These are phyloP conservation scores for Dasysyrphus tricinctus DNA, from an alignment of 2,888 invertebrate genomes.

Conservation along the genomic window DNA sequence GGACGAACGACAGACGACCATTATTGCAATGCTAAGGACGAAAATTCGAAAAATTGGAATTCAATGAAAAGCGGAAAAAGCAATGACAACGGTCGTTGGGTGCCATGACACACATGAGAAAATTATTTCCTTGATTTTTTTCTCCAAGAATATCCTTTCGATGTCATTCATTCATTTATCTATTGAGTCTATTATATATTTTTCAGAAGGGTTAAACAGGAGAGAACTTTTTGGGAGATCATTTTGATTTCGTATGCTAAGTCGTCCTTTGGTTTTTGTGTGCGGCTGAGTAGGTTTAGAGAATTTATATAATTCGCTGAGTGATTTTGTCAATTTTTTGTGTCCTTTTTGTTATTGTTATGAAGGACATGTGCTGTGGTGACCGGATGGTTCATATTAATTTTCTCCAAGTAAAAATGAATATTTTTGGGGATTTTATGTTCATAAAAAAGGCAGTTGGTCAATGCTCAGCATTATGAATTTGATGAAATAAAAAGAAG, in stretches of 20 bases:
- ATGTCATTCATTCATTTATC: constrained; percentile 29
- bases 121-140: constrained; percentile 37
- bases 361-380: constrained; percentile 19
- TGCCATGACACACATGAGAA: constrained; percentile 35
- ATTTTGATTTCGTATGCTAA: constrained; percentile 30
- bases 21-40: constrained; percentile 34
- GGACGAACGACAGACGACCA: neutral
- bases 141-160: constrained; percentile 16
- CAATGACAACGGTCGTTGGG: constrained; percentile 48
- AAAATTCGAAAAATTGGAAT: constrained; percentile 39
- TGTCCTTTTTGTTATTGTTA: constrained; percentile 9
- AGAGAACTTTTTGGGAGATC: constrained; percentile 5
- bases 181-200: neutral
- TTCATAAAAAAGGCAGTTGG: constrained; percentile 6
- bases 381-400: constrained; percentile 5
- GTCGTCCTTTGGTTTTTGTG: constrained; percentile 17
- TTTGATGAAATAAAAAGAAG: neutral
- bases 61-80: constrained; percentile 52
- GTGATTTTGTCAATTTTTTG: constrained; percentile 30
- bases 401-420: constrained; percentile 21
- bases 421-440: constrained; percentile 21
- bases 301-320: constrained; percentile 49
- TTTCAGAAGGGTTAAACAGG: neutral
- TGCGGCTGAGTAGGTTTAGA: constrained; percentile 36
- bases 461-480: constrained; percentile 12